Base-by-base conservation (phyloP, 2,113 vertebrate species). In the Epinephelus moara region DNA sequence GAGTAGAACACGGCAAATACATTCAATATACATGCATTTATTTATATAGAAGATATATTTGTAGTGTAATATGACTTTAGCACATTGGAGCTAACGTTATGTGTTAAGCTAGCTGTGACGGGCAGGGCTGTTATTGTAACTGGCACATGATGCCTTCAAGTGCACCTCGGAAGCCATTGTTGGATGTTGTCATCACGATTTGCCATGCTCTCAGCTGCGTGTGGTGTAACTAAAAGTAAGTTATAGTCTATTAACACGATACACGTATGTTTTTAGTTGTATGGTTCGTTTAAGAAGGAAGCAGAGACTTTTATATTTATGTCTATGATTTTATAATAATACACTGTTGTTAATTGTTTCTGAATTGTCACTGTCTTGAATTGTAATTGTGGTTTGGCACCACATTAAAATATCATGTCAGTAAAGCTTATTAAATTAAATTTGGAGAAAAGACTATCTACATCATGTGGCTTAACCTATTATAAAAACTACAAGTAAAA, bases 131-230 rank as follows among this genome's bases (percentile, higher is more conserved):
- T 10, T 61, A 7, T 49, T 68, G 10, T 86, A 85, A 84, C 78
- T 80, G 74, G 63, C 60, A 53, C 55, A 88, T 3, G 92, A 27
- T 85, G 85, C 89, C 0, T 94, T 94, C 89, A 91, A 4, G 85
- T 81, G 13, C 81, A 40, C 1, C 81, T 72, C 76, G 88, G 81
- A 88, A 77, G 6, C 1, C 8, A 47, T 6, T 23, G 0, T 10
- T 2, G 0, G 1, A 53, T 42, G 8, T 11, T 30, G 2, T 71
- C 37, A 25, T 4, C 18, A 45, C 19, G 18, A 37, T 49, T 57
- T 73, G n/a, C 18, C 5, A 40, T 70, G 17, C 23, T 19, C 52
- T 53, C 13, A 70, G 2, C 6, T 18, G n/a, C 30, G 1, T 57
- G 17, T n/a, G 40, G 2, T 42, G 21, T 55, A 15, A 52, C 13